Conservation (phyloP, 2,888 invertebrate genomes). For the Muscina levida region DNA sequence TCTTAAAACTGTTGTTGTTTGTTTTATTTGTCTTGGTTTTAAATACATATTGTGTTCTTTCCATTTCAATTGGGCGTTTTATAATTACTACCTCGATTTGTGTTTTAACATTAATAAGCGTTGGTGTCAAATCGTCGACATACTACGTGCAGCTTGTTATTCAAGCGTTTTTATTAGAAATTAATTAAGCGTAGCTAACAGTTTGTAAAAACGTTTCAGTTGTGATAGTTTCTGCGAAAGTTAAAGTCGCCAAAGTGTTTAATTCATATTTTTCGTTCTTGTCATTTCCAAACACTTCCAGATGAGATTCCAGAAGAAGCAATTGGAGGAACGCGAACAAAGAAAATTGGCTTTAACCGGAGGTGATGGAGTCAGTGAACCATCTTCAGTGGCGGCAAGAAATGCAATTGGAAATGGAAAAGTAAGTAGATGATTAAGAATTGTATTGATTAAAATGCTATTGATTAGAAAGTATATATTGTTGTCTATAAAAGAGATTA, state of each 20-base stretch:
- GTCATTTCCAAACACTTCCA: constrained; percentile 74
- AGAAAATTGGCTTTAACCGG: constrained; percentile 86
- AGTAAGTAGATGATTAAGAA: constrained; percentile 64
- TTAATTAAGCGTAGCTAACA: constrained; percentile 22
- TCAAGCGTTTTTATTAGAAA: background rate
- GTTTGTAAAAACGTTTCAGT: constrained; percentile 1
- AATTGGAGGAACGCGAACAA: constrained; percentile 89
- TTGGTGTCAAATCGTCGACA: constrained; percentile 9
- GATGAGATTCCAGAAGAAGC: constrained; percentile 92
- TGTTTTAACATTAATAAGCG: background rate
- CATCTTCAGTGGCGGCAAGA: constrained; percentile 58
- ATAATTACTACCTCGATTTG: constrained; percentile 12
- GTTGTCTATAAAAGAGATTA: no score
- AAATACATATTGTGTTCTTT: constrained; percentile 15
- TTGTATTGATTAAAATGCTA: background rate
- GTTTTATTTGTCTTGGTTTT: background rate
- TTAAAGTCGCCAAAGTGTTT: constrained; percentile 1
- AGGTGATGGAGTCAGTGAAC: constrained; percentile 24
- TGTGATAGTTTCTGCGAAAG: background rate
- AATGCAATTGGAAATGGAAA: constrained; percentile 76
- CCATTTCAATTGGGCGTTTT: constrained; percentile 5
- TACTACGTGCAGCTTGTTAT: background rate
- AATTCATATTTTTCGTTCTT: constrained; percentile 14
- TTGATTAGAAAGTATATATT: background rate
- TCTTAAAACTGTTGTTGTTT: background rate